Evolutionary conservation across 2,113 vertebrate genomes (phyloP).

Genomic region (Tretioscincus oriximinensis): DNA sequence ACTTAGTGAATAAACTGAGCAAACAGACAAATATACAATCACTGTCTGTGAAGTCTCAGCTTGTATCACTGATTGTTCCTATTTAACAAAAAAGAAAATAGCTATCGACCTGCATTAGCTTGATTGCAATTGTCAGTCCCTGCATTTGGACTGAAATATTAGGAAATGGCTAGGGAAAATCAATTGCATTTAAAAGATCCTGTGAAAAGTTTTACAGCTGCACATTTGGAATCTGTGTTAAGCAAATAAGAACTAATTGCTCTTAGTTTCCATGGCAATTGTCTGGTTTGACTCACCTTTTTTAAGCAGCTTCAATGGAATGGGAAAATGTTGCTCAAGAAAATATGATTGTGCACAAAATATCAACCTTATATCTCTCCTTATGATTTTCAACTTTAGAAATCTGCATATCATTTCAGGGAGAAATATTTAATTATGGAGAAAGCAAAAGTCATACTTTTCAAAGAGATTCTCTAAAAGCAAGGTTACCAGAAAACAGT

Average conservation of each 20-base stretch:
- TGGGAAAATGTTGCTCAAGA: constrained; percentile 44
- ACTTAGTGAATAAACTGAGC: constrained; percentile 8
- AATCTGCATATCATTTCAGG: too few species aligned
- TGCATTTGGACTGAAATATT: constrained; percentile 70
- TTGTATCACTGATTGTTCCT: constrained; percentile 64
- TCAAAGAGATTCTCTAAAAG: too few species aligned
- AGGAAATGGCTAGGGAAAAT: constrained; percentile 66
- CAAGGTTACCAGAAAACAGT: too few species aligned
- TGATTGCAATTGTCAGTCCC: constrained; percentile 69
- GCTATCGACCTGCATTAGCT: constrained; percentile 70
- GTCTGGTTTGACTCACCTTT: constrained; percentile 49
- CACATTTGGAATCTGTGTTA: constrained; percentile 63
- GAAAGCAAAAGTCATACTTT: too few species aligned
- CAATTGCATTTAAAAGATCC: constrained; percentile 72
- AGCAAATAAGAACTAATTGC: constrained; percentile 73
- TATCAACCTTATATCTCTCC: not conserved
- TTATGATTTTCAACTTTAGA: too few species aligned
- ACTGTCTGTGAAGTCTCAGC: constrained; percentile 53
- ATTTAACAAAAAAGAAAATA: constrained; percentile 75
- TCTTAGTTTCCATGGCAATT: constrained; percentile 61
- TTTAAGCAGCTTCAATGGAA: constrained; percentile 58
- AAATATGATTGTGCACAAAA: not conserved
- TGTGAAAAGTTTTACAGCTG: constrained; percentile 69
- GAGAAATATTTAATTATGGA: too few species aligned
- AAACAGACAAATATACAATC: constrained; percentile 46